These are phyloP conservation scores for Dasypolia templi DNA, from an alignment of 2,888 invertebrate genomes.

Conservation along the genomic window DNA sequence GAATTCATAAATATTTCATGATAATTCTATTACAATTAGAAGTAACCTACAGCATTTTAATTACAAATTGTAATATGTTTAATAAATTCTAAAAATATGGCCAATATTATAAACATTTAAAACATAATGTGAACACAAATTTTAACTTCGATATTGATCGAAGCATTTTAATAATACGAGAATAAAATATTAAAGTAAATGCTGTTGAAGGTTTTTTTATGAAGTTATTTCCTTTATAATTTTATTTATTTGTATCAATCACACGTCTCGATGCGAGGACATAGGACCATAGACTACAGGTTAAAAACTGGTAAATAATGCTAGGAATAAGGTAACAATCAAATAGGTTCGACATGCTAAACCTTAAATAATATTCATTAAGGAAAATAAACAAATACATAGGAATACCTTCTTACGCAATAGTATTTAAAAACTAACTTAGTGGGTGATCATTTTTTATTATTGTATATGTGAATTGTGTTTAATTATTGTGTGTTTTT, in stretches of 20 bases:
- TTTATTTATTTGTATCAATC: not conserved
- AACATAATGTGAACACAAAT: constrained; percentile 28
- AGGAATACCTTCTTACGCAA: constrained; percentile 21
- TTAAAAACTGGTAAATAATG: not conserved
- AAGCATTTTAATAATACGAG: constrained; percentile 15
- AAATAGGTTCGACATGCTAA: constrained; percentile 23
- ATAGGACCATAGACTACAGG: not conserved
- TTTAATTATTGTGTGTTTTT: too few species aligned
- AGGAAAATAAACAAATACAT: constrained; percentile 22
- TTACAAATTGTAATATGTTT: constrained; percentile 28
- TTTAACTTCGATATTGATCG: too few species aligned
- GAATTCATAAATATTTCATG: constrained; percentile 30
- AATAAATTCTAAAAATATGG: constrained; percentile 52
- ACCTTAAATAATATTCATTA: constrained; percentile 39
- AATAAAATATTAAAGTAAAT: constrained; percentile 7
- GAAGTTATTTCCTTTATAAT: not conserved
- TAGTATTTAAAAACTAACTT: constrained; percentile 25
- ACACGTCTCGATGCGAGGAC: not conserved
- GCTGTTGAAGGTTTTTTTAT: not conserved
- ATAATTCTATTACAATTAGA: constrained; percentile 17
- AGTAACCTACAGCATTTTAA: constrained; percentile 13
- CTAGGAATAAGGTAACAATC: constrained; percentile 27
- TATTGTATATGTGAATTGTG: too few species aligned
- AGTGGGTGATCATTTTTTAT: too few species aligned
- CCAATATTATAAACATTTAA: constrained; percentile 43